Percentiles rank a stretch among this genome's conserved stretches.
phyloP scores from a whole-genome alignment of 2,797 vertebrate genomes.

The Intellagama lesueurii region DNA sequence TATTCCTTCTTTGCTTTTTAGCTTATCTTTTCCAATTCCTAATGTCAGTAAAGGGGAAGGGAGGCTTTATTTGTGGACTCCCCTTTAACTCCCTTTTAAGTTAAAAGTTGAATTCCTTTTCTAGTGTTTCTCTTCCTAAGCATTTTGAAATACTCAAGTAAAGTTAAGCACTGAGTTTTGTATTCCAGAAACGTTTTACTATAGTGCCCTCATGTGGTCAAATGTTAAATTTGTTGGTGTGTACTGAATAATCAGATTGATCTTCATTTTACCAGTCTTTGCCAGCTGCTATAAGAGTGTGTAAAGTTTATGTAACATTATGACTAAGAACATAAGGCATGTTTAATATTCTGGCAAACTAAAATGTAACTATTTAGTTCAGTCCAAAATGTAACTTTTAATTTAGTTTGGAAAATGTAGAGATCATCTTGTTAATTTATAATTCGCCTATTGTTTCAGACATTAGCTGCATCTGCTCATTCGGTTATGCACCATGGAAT shows the following conservation, averaged over 20 bases:
- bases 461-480: constrained; percentile 87
- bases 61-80: background rate
- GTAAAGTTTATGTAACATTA: background rate
- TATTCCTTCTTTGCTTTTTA: background rate
- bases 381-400: background rate
- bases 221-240: background rate
- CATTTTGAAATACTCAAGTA: background rate
- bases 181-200: constrained; percentile 19
- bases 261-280: background rate
- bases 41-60: background rate
- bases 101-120: background rate
- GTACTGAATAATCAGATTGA: background rate
- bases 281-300: background rate
- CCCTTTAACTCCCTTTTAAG: background rate
- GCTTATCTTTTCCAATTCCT: background rate
- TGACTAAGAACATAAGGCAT: background rate
- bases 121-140: background rate
- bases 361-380: background rate
- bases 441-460: constrained; percentile 76
- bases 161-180: background rate
- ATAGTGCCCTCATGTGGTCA: constrained; percentile 63
- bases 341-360: background rate
- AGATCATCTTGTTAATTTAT: background rate
- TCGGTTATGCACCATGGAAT: constrained; percentile 94
- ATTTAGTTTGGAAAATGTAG: background rate